Evolutionary conservation across 2,888 invertebrate genomes (phyloP), one percentile per base, ranked within the genome.

Genomic region (Marasmarcha lunaedactyla): DNA sequence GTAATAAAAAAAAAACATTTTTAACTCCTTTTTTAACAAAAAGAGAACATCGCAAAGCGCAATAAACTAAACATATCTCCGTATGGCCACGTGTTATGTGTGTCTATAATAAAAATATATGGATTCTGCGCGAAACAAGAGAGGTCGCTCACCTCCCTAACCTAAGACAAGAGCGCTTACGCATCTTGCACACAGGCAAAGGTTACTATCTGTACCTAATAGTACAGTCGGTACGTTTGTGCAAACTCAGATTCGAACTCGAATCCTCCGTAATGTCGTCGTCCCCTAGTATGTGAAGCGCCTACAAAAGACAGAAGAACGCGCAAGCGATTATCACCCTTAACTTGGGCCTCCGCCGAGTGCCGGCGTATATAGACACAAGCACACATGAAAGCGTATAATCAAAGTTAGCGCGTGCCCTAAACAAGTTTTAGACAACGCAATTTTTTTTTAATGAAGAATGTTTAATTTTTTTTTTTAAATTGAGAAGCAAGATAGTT

Each of bases 81-180:
- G 57, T 51, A 57, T 50, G 45, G 51, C 74, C 79, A 78, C 79
- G 81, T 79, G 79, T 66, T 67, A 61, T 20, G 20, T 20, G 20
- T 49, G 55, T 62, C 61, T 14, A 76, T 71, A 81, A 77, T 79
- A 83, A 83, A 83, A 81, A 79, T 79, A 83, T 78, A 79, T 71
- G 71, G 72, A 67, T 63, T 71, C 74, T 69, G 71, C 66, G 72
- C 67, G 52, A 71, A 73, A 70, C 61, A 59, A 63, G 71, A 69
- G 73, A 71, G 81, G 79, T 81, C 81, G 72, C 68, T 78, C 78
- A 79, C 81, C 81, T 79, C 76, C 81, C 79, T 83, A 83, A 83
- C 81, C 81, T 83, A 81, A 83, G 81, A 79, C 81, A 79, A 79
- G 79, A 76, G 74, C 62, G 57, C 66, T 66, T 70, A 71, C 71